phyloP scores from a whole-genome alignment of 2,888 invertebrate genomes.

The Zootermopsis nevadensis region DNA sequence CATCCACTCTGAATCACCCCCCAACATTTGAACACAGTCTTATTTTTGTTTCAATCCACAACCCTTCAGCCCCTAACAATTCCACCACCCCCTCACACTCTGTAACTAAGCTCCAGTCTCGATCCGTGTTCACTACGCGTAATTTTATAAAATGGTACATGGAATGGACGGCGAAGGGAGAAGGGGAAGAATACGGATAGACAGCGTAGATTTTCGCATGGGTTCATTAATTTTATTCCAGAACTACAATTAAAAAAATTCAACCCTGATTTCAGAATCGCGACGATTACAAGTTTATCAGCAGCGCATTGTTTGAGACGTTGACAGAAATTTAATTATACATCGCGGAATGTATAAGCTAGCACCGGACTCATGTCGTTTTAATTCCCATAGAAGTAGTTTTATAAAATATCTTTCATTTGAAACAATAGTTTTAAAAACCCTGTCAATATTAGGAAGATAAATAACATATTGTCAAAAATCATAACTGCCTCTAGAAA shows the following conservation, averaged over 20 bases:
- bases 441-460: too few relatives aligned
- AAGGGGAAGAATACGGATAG: not conserved
- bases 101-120: not conserved
- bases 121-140: not conserved
- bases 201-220: not conserved
- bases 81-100: not conserved
- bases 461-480: too few relatives aligned
- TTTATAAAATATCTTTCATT: not conserved
- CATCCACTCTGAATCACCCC: not conserved
- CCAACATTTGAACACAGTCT: not conserved
- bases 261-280: not conserved
- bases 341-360: not conserved
- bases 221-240: not conserved
- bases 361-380: not conserved
- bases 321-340: not conserved
- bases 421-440: not conserved
- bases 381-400: not conserved
- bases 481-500: too few relatives aligned
- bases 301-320: not conserved
- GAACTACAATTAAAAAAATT: not conserved
- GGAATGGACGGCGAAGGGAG: not conserved
- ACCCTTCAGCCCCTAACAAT: not conserved
- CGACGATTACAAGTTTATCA: not conserved
- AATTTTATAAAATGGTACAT: constrained; percentile 7
- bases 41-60: not conserved